Evolutionary conservation across 2,888 invertebrate species (phyloP).

Genomic region (Lottia scabra): DNA sequence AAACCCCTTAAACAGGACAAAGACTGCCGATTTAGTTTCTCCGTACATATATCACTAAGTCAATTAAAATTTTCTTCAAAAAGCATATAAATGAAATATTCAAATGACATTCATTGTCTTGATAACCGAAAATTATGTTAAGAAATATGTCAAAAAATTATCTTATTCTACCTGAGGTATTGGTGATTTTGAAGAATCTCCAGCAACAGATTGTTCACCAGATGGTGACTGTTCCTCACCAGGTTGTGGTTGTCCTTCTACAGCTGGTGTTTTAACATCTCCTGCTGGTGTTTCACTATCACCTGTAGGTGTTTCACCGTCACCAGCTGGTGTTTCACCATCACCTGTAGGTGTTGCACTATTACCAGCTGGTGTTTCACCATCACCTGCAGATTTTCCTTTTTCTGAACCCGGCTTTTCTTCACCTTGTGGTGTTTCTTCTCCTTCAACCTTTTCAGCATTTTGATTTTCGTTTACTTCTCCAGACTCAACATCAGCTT

Average conservation of each 20-base stretch:
- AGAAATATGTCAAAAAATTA: not conserved
- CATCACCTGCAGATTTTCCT: conserved; percentile 15
- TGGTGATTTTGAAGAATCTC: conserved; percentile 19
- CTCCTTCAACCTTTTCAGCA: conserved; percentile 23
- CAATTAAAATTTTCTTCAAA: too few relatives aligned
- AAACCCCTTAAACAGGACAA: too few relatives aligned
- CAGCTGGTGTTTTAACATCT: conserved; percentile 11
- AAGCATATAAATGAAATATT: too few relatives aligned
- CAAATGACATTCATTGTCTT: too few relatives aligned
- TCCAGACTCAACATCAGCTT: conserved; percentile 19
- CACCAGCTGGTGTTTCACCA: conserved; percentile 27
- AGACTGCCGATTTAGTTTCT: too few relatives aligned
- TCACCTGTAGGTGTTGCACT: conserved; percentile 6
- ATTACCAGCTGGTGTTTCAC: conserved; percentile 27
- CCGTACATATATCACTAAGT: too few relatives aligned
- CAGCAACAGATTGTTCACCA: conserved; percentile 26
- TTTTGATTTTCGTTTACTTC: conserved; percentile 28
- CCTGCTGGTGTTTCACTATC: conserved; percentile 23
- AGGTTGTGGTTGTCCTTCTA: conserved; percentile 15
- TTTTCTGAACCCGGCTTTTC: conserved; percentile 16
- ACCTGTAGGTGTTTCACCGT: conserved; percentile 16
- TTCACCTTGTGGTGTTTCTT: conserved; percentile 11
- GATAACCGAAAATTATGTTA: too few relatives aligned
- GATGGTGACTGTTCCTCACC: conserved; percentile 23
- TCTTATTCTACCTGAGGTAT: conserved; percentile 22